Base-by-base conservation (phyloP, 2,888 invertebrate species). In the Drosophila monieri region DNA sequence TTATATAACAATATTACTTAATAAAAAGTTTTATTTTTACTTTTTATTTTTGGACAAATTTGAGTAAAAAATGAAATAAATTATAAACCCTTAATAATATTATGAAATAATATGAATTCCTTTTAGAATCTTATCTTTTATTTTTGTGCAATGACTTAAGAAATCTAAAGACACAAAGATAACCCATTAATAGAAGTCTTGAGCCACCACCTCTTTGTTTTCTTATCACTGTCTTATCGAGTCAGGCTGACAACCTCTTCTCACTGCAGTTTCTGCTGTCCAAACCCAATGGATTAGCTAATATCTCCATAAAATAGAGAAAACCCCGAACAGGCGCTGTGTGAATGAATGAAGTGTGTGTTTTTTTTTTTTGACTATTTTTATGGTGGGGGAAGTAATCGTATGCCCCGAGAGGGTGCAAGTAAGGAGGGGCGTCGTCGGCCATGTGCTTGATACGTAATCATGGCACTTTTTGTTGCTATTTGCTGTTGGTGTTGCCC, bases 381-480 rank as follows among this genome's bases (percentile, higher is more conserved):
- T 51, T 52, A 21, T 32, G 27, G 58, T 14, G 9, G 59, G 37
- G 48, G 30, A 39, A 18, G 41, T 47, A 30, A 44, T 15, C 54
- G 52, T 44, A 35, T 54, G 35, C 6, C n/a, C 15, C 52, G 9
- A n/a, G 35, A 46, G 67, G 58, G 49, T 55, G 59, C 27, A 61
- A 35, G 52, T 55, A 39, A 48, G 57, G 52, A 48, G 59, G 72
- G 46, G 57, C 58, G 43, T 49, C 55, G 64, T 49, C 55, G 64
- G 47, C 73, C 64, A 72, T 52, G 66, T 44, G 64, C 54, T 68
- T 85, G 78, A 85, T 79, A 78, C 72, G 64, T 81, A 60, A 66
- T 56, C 60, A 62, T 70, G 59, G 49, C 51, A 67, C 15, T 65
- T 67, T 51, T 68, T 65, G 57, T 67, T 76, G 54, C 14, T 35